Percentiles rank a stretch among this genome's conserved stretches.
Conservation (phyloP, 2,113 vertebrate species). For the Megaleporinus macrocephalus region DNA sequence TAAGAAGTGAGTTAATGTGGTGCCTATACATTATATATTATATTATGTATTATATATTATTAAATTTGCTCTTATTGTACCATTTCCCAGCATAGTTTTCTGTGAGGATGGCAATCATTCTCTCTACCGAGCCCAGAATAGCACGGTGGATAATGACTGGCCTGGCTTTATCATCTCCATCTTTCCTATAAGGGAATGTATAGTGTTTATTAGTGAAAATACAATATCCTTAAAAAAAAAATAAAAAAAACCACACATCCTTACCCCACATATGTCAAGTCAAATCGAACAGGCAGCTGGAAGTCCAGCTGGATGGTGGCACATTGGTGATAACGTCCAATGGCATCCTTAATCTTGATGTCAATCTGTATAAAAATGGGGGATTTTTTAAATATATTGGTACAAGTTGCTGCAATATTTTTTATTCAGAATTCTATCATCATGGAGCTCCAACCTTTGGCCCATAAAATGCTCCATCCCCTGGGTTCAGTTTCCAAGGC, state of each 20-base stretch:
- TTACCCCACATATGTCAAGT: conserved; percentile 92
- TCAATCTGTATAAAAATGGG: conserved; percentile 92
- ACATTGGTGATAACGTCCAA: conserved; percentile 94
- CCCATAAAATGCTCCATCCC: conserved; percentile 95
- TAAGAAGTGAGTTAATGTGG: background rate
- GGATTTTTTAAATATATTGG: too few relatives aligned
- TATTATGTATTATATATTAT: too few relatives aligned
- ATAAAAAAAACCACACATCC: conserved; percentile 54
- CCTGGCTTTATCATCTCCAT: conserved; percentile 85
- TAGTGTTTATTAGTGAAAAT: background rate
- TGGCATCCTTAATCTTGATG: conserved; percentile 92
- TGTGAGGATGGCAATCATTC: conserved; percentile 94
- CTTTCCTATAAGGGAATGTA: conserved; percentile 79
- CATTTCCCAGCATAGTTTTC: conserved; percentile 96
- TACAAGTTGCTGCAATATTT: background rate
- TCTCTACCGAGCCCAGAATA: conserved; percentile 91
- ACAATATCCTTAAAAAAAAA: too few relatives aligned
- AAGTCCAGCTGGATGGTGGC: conserved; percentile 97
- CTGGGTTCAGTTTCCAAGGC: conserved; percentile 89
- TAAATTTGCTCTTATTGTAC: too few relatives aligned
- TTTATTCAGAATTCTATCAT: background rate
- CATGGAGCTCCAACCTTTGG: conserved; percentile 84
- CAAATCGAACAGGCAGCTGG: conserved; percentile 91
- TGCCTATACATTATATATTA: too few relatives aligned
- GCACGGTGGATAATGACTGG: conserved; percentile 96